These are phyloP conservation scores for Augochlora pura DNA, from an alignment of 1,140 invertebrate species.

Conservation along the genomic window DNA sequence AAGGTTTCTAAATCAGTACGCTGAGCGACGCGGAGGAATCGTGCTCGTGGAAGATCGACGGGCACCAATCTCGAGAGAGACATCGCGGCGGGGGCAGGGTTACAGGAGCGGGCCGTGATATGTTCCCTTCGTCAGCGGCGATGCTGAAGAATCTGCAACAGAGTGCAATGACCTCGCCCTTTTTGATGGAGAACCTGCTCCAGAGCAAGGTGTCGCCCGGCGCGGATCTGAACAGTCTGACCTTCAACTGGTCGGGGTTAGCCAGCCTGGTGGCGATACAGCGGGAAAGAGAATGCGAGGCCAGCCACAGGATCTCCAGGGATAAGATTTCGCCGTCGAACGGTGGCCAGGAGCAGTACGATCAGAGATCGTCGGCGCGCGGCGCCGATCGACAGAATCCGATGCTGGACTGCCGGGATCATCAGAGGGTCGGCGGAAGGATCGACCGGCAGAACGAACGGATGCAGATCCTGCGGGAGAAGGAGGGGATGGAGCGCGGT, in stretches of 20 bases:
- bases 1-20: no score
- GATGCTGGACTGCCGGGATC: conserved; percentile 55
- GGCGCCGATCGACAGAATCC: conserved; percentile 14
- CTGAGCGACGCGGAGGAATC: not conserved
- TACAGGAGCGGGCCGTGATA: conserved; percentile 60
- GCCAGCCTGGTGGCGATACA: conserved; percentile 75
- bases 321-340: conserved; percentile 41
- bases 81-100: not conserved
- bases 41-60: not conserved
- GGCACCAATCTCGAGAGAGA: not conserved
- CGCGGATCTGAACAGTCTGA: conserved; percentile 74
- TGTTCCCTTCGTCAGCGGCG: conserved; percentile 77
- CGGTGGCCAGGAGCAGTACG: conserved; percentile 36
- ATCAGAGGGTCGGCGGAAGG: conserved; percentile 41
- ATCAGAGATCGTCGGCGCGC: conserved; percentile 47
- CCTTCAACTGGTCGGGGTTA: conserved; percentile 72
- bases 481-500: conserved; percentile 46
- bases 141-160: conserved; percentile 79
- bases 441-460: conserved; percentile 50
- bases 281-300: conserved; percentile 72
- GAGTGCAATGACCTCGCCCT: conserved; percentile 78
- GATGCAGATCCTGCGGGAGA: conserved; percentile 54
- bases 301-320: conserved; percentile 40
- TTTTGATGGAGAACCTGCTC: conserved; percentile 81
- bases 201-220: conserved; percentile 76